Evolutionary conservation across 2,113 vertebrate species (phyloP), one percentile per base, ranked within the genome.

Genomic region (Odontesthes bonariensis): DNA sequence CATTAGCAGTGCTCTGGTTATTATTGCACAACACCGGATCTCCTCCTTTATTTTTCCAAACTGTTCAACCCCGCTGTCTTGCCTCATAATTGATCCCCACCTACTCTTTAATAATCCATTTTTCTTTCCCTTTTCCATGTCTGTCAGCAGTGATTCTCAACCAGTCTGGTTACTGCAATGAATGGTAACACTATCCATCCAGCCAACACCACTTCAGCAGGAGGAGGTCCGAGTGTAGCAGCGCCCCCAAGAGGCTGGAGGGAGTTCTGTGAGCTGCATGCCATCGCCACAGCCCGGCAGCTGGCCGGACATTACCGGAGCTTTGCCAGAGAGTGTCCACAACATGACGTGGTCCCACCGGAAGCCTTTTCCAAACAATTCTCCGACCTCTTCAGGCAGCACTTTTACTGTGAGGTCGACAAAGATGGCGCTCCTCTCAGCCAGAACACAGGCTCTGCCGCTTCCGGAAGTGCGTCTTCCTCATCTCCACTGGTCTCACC

Each of bases 261-360:
- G 89, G 98, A 98, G 89, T 99, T 99, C 93, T 99, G 98, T 8
- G 97, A 99, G 95, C 94, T 95, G 78, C 97, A 98, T 20, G 98
- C 98, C 57, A 95, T 95, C 75, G 94, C 95, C 76, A 92, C 97
- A 0, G 97, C 98, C 70, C 94, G 94, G 85, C 96, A 98, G 84
- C 92, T 99, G 81, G 97, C 97, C 6, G 94, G 94, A 80, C 96
- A 98, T 82, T 99, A 99, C 92, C 94, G 95, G 88, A 95, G 92
- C 70, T 99, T 98, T 2, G 95, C 95, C 86, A 92, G 93, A 53
- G 95, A 96, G 86, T 92, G 94, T 60, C 94, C 96, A 0, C 95
- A 95, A 61, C 95, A 96, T 88, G 96, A 97, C 75, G 93, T 95
- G 4, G 90, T 96, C 86, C 94, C 96, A 0, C 96, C 96, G 0